These are phyloP conservation scores for Ceratosolen fusciceps DNA, from an alignment of 1,140 invertebrate species.

Conservation along the genomic window DNA sequence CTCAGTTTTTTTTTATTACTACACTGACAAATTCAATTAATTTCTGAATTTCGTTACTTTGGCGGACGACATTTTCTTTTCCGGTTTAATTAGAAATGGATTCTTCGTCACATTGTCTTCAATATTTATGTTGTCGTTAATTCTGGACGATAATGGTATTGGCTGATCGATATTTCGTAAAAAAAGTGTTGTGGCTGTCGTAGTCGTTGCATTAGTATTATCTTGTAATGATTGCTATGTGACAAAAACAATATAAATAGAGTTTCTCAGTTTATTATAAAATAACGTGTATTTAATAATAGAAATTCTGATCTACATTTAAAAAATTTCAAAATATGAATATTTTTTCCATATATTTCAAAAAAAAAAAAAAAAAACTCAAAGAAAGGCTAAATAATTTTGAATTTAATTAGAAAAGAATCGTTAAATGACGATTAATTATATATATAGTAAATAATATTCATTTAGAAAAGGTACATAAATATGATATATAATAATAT, in stretches of 20 bases:
- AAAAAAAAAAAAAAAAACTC: too few species aligned
- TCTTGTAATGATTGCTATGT: conserved; percentile 62
- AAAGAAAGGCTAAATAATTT: too few species aligned
- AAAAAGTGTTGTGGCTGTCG: conserved; percentile 52
- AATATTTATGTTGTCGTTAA: background rate
- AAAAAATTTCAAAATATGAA: too few species aligned
- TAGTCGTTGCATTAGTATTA: conserved; percentile 50
- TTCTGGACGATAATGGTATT: conserved; percentile 31
- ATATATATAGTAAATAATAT: too few species aligned
- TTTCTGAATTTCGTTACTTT: conserved; percentile 15
- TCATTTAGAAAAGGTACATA: too few species aligned
- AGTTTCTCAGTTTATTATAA: background rate
- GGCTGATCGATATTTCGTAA: conserved; percentile 53
- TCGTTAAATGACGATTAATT: too few species aligned
- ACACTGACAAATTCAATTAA: background rate
- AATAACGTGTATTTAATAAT: too few species aligned
- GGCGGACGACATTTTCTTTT: conserved; percentile 3
- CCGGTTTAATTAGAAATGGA: background rate
- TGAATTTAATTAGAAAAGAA: too few species aligned
- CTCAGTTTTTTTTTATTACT: too few species aligned
- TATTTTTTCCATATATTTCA: too few species aligned
- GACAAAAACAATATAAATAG: background rate
- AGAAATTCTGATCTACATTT: too few species aligned
- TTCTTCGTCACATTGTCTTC: background rate
- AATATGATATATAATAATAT: too few species aligned